Base-by-base conservation (phyloP, 1,140 invertebrate genomes). In the Euglossa dilemma region DNA sequence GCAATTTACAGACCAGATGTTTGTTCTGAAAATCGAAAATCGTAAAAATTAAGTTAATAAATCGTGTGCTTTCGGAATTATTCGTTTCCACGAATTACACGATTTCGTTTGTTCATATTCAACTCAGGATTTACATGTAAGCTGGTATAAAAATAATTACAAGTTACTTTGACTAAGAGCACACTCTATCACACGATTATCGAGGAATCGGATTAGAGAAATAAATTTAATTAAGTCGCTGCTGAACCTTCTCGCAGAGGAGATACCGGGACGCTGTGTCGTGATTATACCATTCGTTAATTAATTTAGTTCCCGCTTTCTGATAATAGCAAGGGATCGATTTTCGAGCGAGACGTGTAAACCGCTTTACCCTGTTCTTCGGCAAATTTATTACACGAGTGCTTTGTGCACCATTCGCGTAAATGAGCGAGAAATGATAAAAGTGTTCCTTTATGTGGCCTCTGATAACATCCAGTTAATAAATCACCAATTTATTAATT, bases 171-270 rank as follows among this genome's bases (percentile, higher is more conserved):
- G 56, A 6, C 20, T 43, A 45, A 45, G 28, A 67, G 6, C 28
- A 18, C 43, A 6, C 36, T 67, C 23, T 23, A 67, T 43, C 20
- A 23, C 23, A 9, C 12, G 36, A 45, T 43, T 20, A 20, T 43
- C 23, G 9, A 2, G 23, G 6, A 8, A 43, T 1, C 2, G 20
- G 36, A 45, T 67, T 67, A 67, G 6, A 67, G 20, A 20, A 67
- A 23, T 67, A 67, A 67, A 67, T 67, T 67, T 67, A 67, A 67
- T 66, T 66, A 66, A 11, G 20, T 45, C 28, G 64, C 12, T 43
- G 2, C 11, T 12, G 6, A 36, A 66, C 8, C 14, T 25, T 63
- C 64, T 67, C 20, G 12, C 12, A n/a, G 20, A 45, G 64, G 11
- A 6, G 20, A 6, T 20, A 36, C 18, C 63, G 5, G 23, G 16